Base-by-base conservation (phyloP, 1,140 invertebrate genomes). In the Gryllus bimaculatus region DNA sequence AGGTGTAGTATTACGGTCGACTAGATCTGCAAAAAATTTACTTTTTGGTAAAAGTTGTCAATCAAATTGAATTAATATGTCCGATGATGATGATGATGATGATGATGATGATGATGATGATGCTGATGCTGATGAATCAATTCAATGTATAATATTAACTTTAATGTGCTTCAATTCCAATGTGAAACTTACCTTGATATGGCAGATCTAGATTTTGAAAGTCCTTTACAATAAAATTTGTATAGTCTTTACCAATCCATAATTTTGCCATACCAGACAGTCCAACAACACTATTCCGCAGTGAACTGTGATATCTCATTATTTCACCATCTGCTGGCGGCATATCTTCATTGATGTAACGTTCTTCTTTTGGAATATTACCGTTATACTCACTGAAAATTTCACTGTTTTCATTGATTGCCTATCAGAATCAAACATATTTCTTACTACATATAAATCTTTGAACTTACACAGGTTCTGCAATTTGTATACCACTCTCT, bases 171-270 rank as follows among this genome's bases (percentile, higher is more conserved):
- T 39, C 74, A n/a, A 21, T 5, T 39, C 74, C 3, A 75, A 15
- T 2, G 8, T 21, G 48, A 21, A 73, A 85, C 86, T 86, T 80
- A 93, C 92, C 94, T 83, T 91, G 90, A 89, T 93, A 98, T 0
- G 97, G 98, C 80, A 91, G 89, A 83, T 99, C 93, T 48, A 98
- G 88, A 86, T 96, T 93, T 80, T 92, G 91, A 86, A 98, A 98
- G 87, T 99, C 98, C 86, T 98, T 98, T n/a, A 96, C 93, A 82
- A 99, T 98, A 85, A 98, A 99, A 87, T 99, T 99, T 8, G 92
- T 93, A 84, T 99, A 99, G 86, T 99, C 98, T 86, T 99, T 98
- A 49, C 97, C 98, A 74, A 98, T 91, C 98, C 98, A 99, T n/a
- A 96, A 87, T 85, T 98, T 98, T 0, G 93, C 47, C 8, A 74